phyloP scores from a whole-genome alignment of 2,888 invertebrate species.

The Crepidodera aurea region DNA sequence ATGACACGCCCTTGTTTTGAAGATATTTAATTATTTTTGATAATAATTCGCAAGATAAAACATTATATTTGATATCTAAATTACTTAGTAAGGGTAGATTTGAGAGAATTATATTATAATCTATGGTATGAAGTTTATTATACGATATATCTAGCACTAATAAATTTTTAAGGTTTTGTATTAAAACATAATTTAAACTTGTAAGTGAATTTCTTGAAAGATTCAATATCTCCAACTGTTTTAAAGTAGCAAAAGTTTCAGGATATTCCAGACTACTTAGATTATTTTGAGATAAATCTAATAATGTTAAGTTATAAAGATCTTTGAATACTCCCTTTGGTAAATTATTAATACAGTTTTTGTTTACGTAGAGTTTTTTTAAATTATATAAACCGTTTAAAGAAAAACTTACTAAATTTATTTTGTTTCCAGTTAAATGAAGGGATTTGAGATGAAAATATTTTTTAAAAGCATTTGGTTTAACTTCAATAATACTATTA shows the following conservation, averaged over 20 bases:
- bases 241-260: slow-evolving; percentile 45
- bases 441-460: slow-evolving; percentile 41
- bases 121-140: slow-evolving; percentile 53
- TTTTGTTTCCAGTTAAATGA: slow-evolving; percentile 47
- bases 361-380: slow-evolving; percentile 44
- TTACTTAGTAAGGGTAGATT: slow-evolving; percentile 50
- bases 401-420: slow-evolving; percentile 40
- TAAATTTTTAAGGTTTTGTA: slow-evolving; percentile 51
- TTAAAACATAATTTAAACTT: slow-evolving; percentile 47
- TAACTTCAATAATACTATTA: slow-evolving; percentile 44
- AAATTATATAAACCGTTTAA: slow-evolving; percentile 46
- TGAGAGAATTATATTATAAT: slow-evolving; percentile 53
- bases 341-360: slow-evolving; percentile 48
- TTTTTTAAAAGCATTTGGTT: slow-evolving; percentile 35
- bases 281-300: slow-evolving; percentile 54
- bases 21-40: slow-evolving; percentile 53
- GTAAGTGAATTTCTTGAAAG: slow-evolving; percentile 53
- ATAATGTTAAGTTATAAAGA: slow-evolving; percentile 44
- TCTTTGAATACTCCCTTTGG: slow-evolving; percentile 46
- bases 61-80: slow-evolving; percentile 55
- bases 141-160: slow-evolving; percentile 52
- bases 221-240: slow-evolving; percentile 52
- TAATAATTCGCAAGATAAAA: slow-evolving; percentile 54
- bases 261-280: slow-evolving; percentile 37
- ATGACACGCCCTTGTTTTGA: slow-evolving; percentile 49